Percentiles rank a stretch among this genome's conserved stretches.
These are phyloP conservation scores for Monopterus albus DNA, from an alignment of 2,113 vertebrate species.

Conservation along the genomic window DNA sequence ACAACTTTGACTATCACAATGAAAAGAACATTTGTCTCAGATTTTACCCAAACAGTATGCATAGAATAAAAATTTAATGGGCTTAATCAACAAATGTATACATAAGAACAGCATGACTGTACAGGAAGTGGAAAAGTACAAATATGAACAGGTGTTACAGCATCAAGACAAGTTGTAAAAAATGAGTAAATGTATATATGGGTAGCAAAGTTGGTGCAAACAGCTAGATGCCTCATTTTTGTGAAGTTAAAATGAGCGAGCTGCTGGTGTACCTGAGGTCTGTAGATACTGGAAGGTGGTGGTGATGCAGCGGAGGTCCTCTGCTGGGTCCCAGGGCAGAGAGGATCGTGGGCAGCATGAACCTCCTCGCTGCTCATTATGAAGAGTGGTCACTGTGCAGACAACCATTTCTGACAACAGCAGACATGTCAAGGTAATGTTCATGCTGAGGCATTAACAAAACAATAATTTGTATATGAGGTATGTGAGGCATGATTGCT, in stretches of 20 bases:
- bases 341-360: conserved; percentile 35
- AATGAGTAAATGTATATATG: no score
- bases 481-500: not conserved
- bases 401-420: conserved; percentile 66
- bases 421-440: conserved; percentile 13
- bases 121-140: not conserved
- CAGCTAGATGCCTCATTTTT: not conserved
- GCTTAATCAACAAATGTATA: no score
- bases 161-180: not conserved
- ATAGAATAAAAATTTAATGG: no score
- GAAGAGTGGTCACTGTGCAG: conserved; percentile 45
- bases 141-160: not conserved
- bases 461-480: not conserved
- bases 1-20: no score
- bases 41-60: no score
- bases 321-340: conserved; percentile 82
- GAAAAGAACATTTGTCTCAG: no score
- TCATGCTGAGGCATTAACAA: not conserved
- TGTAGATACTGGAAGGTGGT: conserved; percentile 91
- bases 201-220: no score
- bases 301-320: conserved; percentile 89
- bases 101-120: not conserved
- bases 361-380: conserved; percentile 41
- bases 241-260: not conserved
- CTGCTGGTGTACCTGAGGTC: conserved; percentile 71